phyloP scores from a whole-genome alignment of 2,888 invertebrate genomes.

The Zygogramma bicolorata region DNA sequence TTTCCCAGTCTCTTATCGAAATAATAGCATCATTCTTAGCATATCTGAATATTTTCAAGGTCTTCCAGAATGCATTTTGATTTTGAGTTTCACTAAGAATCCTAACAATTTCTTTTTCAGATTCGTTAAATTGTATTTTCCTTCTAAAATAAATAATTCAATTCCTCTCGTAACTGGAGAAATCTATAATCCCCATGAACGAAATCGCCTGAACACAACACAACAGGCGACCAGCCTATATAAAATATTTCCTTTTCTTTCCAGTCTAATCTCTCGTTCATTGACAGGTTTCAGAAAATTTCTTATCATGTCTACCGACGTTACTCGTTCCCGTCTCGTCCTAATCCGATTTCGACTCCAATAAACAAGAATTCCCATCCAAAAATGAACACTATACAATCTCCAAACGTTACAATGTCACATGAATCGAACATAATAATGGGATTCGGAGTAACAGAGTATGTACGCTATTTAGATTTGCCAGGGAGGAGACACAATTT shows the following conservation, averaged over 20 bases:
- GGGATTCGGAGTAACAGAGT: slow-evolving; percentile 20
- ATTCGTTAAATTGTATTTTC: no score
- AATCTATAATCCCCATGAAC: no score
- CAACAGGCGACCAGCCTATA: not conserved
- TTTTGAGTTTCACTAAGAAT: no score
- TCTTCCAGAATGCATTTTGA: no score
- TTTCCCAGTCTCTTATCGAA: no score
- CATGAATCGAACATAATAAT: slow-evolving; percentile 27
- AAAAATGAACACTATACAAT: slow-evolving; percentile 30
- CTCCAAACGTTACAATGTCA: slow-evolving; percentile 24
- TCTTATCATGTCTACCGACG: slow-evolving; percentile 13
- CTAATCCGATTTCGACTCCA: slow-evolving; percentile 27
- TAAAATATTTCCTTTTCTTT: not conserved
- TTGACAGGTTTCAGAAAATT: not conserved
- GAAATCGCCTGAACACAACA: not conserved
- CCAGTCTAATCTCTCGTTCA: not conserved
- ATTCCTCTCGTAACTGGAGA: no score
- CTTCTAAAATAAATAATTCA: no score
- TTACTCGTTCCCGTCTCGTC: slow-evolving; percentile 13
- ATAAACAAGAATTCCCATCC: slow-evolving; percentile 25
- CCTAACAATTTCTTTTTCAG: no score
- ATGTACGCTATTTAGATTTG: not conserved
- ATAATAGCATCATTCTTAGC: no score
- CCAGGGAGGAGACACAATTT: not conserved
- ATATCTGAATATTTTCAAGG: no score